A percentile compares a stretch with the other conserved stretches of the same genome.
Conservation (phyloP, 2,888 invertebrate genomes). For the Trichogramma dendrolimi region DNA sequence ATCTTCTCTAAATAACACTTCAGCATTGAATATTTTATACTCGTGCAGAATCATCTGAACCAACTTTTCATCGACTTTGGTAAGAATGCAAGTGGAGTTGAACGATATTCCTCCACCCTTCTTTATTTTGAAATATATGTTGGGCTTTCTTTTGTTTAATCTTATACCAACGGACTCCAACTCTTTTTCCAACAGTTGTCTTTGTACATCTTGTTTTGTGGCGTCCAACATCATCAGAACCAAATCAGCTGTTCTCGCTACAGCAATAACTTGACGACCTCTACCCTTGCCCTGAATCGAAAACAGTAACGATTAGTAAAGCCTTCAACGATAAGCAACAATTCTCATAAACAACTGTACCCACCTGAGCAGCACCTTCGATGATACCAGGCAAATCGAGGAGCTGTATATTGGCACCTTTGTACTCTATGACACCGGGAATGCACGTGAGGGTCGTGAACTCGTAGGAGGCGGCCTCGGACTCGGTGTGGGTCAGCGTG, state of each 20-base stretch:
- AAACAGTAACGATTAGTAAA: not conserved
- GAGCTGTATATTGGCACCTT: constrained; percentile 97
- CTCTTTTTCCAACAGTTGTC: constrained; percentile 85
- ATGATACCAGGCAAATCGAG: constrained; percentile 99
- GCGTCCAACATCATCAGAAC: constrained; percentile 99
- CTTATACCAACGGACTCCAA: constrained; percentile 97
- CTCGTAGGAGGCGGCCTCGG: constrained; percentile 96
- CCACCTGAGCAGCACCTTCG: constrained; percentile 90
- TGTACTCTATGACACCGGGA: constrained; percentile 97
- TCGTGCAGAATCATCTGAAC: constrained; percentile 97
- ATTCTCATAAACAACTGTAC: not conserved
- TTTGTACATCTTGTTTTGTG: constrained; percentile 94
- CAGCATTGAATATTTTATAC: constrained; percentile 95
- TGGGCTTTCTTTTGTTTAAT: constrained; percentile 90
- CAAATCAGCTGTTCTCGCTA: constrained; percentile 95
- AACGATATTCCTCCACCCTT: constrained; percentile 96
- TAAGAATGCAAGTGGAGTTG: constrained; percentile 90
- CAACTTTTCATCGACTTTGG: constrained; percentile 92
- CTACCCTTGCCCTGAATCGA: constrained; percentile 69
- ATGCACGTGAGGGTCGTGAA: constrained; percentile 99
- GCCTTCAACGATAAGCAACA: not conserved
- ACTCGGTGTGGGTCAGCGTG: constrained; percentile 92
- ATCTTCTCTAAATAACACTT: constrained; percentile 92
- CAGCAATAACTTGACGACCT: constrained; percentile 93
- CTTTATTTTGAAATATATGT: constrained; percentile 96